Conservation (phyloP, 1,140 invertebrate species). For the Trigoniulus corallinus region DNA sequence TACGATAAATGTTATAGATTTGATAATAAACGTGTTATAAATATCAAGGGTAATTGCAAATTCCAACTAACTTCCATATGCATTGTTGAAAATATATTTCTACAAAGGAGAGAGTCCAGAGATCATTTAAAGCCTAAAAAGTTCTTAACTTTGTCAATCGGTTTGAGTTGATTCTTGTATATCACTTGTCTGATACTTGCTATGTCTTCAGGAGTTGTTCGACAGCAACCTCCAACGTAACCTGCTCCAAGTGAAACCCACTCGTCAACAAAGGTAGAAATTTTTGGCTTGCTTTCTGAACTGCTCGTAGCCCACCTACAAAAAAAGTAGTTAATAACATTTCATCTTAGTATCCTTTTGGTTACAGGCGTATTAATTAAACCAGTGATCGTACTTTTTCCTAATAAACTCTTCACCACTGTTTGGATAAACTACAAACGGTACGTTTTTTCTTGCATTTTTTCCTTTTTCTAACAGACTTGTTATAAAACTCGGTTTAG, state of each 20-base stretch:
- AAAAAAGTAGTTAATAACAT: not conserved
- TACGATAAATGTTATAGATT: no score
- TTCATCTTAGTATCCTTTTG: not conserved
- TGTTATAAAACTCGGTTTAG: constrained; percentile 40
- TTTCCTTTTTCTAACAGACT: constrained; percentile 36
- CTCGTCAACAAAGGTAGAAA: constrained; percentile 15
- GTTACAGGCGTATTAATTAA: not conserved
- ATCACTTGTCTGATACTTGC: no score
- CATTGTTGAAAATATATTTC: no score
- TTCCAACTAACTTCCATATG: no score
- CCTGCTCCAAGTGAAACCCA: constrained; percentile 51
- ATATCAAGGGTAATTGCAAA: no score
- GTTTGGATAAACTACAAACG: not conserved
- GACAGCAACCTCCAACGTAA: constrained; percentile 63
- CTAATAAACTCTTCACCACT: not conserved
- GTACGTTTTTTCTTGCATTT: not conserved
- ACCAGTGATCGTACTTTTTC: not conserved
- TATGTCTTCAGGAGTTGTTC: constrained; percentile 46
- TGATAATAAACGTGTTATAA: no score
- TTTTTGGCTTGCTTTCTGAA: not conserved
- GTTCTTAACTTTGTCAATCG: no score
- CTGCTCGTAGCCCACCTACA: not conserved
- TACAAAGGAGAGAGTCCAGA: no score
- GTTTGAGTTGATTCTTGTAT: no score
- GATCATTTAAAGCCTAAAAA: no score